Evolutionary conservation across 2,113 vertebrate genomes (phyloP).

Genomic region (Loxodonta africana): DNA sequence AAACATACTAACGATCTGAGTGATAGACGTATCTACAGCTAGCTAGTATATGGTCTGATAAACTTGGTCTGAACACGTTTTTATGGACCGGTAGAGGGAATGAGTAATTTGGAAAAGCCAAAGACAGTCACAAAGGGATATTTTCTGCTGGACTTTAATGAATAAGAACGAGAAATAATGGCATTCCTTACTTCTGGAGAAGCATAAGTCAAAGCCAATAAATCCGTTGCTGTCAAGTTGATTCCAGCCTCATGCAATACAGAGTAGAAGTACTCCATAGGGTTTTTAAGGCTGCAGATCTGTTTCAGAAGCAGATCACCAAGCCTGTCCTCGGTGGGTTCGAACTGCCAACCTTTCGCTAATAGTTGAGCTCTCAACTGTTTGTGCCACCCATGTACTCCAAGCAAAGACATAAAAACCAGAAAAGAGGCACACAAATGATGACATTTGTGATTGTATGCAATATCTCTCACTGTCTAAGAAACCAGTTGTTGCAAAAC

Average conservation of each 20-base stretch:
- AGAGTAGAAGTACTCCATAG: no score
- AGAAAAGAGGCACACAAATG: no score
- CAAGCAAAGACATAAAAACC: neutral
- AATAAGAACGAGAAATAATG: neutral
- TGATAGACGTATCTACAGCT: neutral
- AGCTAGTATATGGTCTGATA: neutral
- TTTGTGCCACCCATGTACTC: no score
- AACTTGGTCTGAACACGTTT: neutral
- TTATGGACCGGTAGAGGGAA: neutral
- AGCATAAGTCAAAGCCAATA: neutral
- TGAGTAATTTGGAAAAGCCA: neutral
- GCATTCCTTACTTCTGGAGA: neutral
- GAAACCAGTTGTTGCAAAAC: neutral
- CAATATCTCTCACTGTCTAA: neutral
- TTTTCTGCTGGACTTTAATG: neutral
- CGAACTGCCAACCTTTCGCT: no score
- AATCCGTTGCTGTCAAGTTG: no score
- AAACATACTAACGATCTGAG: neutral
- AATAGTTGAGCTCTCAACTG: no score
- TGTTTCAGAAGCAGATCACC: no score
- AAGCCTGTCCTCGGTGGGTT: no score
- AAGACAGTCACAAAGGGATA: neutral
- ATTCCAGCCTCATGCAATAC: no score
- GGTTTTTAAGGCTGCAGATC: no score
- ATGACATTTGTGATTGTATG: neutral